phyloP scores from a whole-genome alignment of 2,888 invertebrate species.

The Plagiodera versicolora region DNA sequence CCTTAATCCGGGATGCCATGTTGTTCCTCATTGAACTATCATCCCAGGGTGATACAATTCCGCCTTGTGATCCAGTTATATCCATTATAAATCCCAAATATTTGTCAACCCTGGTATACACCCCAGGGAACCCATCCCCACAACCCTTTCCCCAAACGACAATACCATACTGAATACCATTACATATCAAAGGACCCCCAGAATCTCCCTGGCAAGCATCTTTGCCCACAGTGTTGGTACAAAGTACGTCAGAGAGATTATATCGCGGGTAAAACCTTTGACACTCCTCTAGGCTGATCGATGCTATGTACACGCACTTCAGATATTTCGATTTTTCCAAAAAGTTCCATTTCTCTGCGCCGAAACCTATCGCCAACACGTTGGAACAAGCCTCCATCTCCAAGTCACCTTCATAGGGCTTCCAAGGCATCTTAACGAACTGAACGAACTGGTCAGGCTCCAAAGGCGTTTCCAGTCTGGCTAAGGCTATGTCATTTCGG shows the following conservation, averaged over 20 bases:
- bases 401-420: not conserved
- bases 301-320: not conserved
- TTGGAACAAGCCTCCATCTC: not conserved
- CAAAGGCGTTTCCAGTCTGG: not conserved
- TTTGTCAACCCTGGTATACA: not conserved
- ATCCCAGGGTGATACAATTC: too few species aligned
- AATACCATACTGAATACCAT: not conserved
- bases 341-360: not conserved
- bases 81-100: constrained; percentile 2
- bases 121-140: not conserved
- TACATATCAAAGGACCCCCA: constrained; percentile 3
- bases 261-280: not conserved
- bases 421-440: not conserved
- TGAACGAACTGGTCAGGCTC: not conserved
- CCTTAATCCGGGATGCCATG: too few species aligned
- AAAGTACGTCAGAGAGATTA: not conserved
- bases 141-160: not conserved
- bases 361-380: not conserved
- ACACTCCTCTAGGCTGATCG: not conserved
- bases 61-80: too few species aligned
- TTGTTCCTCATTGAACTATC: too few species aligned
- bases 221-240: not conserved
- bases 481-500: not conserved
- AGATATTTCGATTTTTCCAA: not conserved
- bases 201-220: constrained; percentile 8